These are phyloP conservation scores for Pherbina coryleti DNA, from an alignment of 2,888 invertebrate species.

Conservation along the genomic window DNA sequence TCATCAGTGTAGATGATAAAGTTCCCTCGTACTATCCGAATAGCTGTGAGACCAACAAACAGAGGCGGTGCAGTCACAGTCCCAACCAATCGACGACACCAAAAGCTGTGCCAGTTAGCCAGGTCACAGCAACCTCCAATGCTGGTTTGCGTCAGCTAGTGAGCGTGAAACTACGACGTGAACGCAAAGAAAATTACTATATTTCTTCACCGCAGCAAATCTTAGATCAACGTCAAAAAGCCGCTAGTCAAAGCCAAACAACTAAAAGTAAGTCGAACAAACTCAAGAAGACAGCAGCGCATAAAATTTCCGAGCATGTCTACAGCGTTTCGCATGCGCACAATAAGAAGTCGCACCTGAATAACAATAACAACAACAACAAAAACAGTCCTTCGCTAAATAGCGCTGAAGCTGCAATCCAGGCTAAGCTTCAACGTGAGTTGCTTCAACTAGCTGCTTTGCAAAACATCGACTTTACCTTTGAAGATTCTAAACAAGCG, in stretches of 20 bases:
- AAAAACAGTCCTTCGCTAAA: slow-evolving; percentile 46
- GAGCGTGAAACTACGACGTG: slow-evolving; percentile 58
- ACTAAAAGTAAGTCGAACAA: slow-evolving; percentile 38
- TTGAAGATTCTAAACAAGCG: slow-evolving; percentile 56
- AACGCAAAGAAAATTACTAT: slow-evolving; percentile 66
- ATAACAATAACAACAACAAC: slow-evolving; percentile 52
- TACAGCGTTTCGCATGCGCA: slow-evolving; percentile 63
- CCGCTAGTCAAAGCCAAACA: background rate
- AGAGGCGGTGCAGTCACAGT: slow-evolving; percentile 57
- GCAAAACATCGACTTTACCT: slow-evolving; percentile 67
- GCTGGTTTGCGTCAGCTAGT: slow-evolving; percentile 59
- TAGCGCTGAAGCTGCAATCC: slow-evolving; percentile 42
- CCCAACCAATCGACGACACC: slow-evolving; percentile 36
- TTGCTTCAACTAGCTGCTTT: slow-evolving; percentile 62
- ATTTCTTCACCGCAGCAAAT: slow-evolving; percentile 64
- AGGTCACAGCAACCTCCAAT: slow-evolving; percentile 22
- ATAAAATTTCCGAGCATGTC: slow-evolving; percentile 67
- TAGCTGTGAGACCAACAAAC: slow-evolving; percentile 63
- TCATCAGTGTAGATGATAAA: slow-evolving; percentile 68
- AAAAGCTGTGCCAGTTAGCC: background rate
- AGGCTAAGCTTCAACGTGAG: slow-evolving; percentile 56
- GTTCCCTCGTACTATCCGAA: slow-evolving; percentile 70
- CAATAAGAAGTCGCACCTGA: slow-evolving; percentile 42
- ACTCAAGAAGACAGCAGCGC: slow-evolving; percentile 60
- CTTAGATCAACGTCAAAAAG: background rate